Conservation (phyloP, 2,888 invertebrate genomes). For the Lasioglossum lativentre region DNA sequence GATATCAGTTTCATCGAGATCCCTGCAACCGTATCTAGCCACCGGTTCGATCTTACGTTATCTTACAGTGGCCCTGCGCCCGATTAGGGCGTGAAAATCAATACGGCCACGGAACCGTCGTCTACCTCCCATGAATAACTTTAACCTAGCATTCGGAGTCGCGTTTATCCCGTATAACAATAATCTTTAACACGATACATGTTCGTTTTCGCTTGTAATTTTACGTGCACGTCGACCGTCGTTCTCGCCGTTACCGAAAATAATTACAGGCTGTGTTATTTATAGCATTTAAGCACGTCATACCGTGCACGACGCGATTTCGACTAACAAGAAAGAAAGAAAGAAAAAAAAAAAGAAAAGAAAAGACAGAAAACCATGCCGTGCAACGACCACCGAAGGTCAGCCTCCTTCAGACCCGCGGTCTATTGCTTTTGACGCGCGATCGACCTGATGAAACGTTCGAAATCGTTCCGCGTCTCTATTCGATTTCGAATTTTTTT, state of each 20-base stretch:
- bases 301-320: conserved; percentile 58
- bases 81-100: conserved; percentile 83
- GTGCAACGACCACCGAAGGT: conserved; percentile 72
- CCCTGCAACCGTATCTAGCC: conserved; percentile 21
- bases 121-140: conserved; percentile 76
- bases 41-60: conserved; percentile 43
- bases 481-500: conserved; percentile 15
- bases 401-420: conserved; percentile 67
- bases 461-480: neutral
- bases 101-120: conserved; percentile 76
- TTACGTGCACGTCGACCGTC: conserved; percentile 42
- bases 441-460: conserved; percentile 37
- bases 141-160: conserved; percentile 77
- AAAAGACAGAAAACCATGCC: conserved; percentile 62
- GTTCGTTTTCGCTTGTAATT: conserved; percentile 30
- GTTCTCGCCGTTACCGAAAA: conserved; percentile 73
- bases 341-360: conserved; percentile 22
- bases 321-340: conserved; percentile 37
- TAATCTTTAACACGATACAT: neutral
- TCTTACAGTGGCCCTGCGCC: conserved; percentile 66
- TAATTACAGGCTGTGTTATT: conserved; percentile 80
- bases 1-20: conserved; percentile 22
- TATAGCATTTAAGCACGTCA: conserved; percentile 77
- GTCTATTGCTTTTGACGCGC: conserved; percentile 56
- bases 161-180: conserved; percentile 47